These are phyloP conservation scores for Agrotis segetum DNA, from an alignment of 2,888 invertebrate genomes.

Conservation along the genomic window DNA sequence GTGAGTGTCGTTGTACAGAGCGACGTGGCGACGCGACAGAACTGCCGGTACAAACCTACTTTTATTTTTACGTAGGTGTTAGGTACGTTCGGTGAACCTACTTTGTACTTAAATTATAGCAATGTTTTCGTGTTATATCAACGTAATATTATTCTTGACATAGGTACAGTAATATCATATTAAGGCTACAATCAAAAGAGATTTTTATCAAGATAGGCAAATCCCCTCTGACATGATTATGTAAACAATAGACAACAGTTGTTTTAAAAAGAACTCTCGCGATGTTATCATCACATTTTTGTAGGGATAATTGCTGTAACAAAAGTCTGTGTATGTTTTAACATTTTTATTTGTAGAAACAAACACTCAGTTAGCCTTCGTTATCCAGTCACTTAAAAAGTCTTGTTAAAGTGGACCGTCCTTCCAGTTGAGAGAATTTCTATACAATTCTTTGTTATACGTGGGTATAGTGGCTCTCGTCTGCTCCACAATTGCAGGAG, in stretches of 20 bases:
- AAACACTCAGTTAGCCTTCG: conserved; percentile 63
- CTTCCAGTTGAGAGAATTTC: conserved; percentile 61
- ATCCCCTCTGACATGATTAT: conserved; percentile 13
- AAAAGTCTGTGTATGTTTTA: conserved; percentile 20
- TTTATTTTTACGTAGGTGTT: conserved; percentile 53
- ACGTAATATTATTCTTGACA: conserved; percentile 3
- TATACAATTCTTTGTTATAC: conserved; percentile 64
- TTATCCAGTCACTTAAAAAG: conserved; percentile 65
- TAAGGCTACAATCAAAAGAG: conserved; percentile 10
- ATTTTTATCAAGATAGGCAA: conserved; percentile 17
- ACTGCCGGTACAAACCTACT: conserved; percentile 62
- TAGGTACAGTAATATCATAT: conserved; percentile 1
- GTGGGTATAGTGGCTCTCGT: conserved; percentile 60
- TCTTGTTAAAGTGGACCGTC: conserved; percentile 65
- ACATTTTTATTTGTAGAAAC: conserved; percentile 52
- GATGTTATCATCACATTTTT: conserved; percentile 37
- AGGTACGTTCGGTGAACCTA: conserved; percentile 17
- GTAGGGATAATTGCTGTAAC: conserved; percentile 23
- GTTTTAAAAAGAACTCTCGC: background rate
- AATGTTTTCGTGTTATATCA: conserved; percentile 23
- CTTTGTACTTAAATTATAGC: conserved; percentile 14
- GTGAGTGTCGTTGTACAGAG: conserved; percentile 82
- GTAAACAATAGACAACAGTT: conserved; percentile 27
- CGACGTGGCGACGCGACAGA: conserved; percentile 61
- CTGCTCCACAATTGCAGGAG: conserved; percentile 61